These are phyloP conservation scores for Octodonta nipae DNA, from an alignment of 2,888 invertebrate species.

Conservation along the genomic window DNA sequence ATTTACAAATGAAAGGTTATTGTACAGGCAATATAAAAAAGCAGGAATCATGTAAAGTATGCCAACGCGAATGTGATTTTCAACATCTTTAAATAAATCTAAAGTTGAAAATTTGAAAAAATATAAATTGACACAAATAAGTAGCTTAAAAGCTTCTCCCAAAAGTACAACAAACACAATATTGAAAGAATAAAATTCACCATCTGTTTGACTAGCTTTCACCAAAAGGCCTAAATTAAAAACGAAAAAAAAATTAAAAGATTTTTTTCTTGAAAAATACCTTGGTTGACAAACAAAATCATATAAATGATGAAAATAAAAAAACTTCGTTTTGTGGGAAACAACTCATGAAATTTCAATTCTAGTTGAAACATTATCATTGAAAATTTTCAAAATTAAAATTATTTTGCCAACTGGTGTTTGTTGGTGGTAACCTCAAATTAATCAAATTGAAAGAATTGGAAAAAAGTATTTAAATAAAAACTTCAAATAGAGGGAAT, in stretches of 20 bases:
- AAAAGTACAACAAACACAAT: constrained; percentile 76
- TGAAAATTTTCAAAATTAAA: too few relatives aligned
- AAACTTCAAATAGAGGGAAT: too few relatives aligned
- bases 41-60: constrained; percentile 80
- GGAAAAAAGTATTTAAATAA: too few relatives aligned
- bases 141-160: constrained; percentile 74
- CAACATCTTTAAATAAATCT: constrained; percentile 44
- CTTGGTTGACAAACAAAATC: constrained; percentile 81
- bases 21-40: constrained; percentile 82
- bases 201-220: constrained; percentile 72
- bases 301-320: constrained; percentile 75
- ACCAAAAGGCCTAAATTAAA: constrained; percentile 87
- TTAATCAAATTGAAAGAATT: too few relatives aligned
- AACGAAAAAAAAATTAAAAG: constrained; percentile 17
- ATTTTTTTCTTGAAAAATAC: constrained; percentile 37
- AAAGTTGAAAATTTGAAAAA: constrained; percentile 46
- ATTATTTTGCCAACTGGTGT: too few relatives aligned
- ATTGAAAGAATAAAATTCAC: constrained; percentile 74
- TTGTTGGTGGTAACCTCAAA: too few relatives aligned
- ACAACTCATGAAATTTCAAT: too few relatives aligned
- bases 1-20: constrained; percentile 85
- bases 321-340: constrained; percentile 70
- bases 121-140: constrained; percentile 58
- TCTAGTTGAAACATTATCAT: too few relatives aligned
- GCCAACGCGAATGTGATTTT: constrained; percentile 51